Base-by-base conservation (phyloP, 2,888 invertebrate species). In the Argyresthia albistria region DNA sequence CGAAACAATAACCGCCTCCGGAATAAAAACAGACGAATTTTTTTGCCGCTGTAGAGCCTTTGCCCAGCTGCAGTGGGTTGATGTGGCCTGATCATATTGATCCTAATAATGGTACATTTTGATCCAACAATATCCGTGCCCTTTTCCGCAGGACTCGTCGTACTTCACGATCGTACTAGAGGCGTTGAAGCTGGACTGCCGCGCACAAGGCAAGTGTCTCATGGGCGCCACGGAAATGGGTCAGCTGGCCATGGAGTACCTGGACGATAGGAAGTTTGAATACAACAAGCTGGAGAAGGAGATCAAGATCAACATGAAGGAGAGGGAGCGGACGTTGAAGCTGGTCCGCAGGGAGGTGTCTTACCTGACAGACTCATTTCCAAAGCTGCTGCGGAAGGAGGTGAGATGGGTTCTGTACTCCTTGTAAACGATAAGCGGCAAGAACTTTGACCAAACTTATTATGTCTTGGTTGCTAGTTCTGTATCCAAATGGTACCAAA, bases 181-280 rank as follows among this genome's bases (percentile, higher is more conserved):
- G 42, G 88, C 89, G 0, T 69, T 93, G 48, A 87, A 88, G 60
- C 64, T 84, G 35, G 92, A 93, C 64, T 89, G 89, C 55, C 72
- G 84, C 43, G 82, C 83, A 9, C 92, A 92, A 70, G 89, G 90
- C 46, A 89, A 89, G 61, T 89, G 92, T 56, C 80, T 93, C 60
- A 84, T 91, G 69, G 89, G 88, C 16, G 90, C 91, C 0, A 91
- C 91, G 0, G 87, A 90, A 62, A 88, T 92, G 80, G 92, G 92
- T 0, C 92, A 93, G 63, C 71, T 92, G 1, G 92, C 91, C 0
- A 88, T 90, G 60, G 92, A 93, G 65, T 91, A 92, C 65, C 73
- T 92, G 35, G 91, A 92, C 52, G 91, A 92, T 58, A 78, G 91
- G 51, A 89, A 89, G 56, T 87, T 83, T 50, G 90, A 90, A 60